Evolutionary conservation across 2,797 vertebrate species (phyloP), one percentile per base, ranked within the genome.

Genomic region (Halcyon smyrnensis): DNA sequence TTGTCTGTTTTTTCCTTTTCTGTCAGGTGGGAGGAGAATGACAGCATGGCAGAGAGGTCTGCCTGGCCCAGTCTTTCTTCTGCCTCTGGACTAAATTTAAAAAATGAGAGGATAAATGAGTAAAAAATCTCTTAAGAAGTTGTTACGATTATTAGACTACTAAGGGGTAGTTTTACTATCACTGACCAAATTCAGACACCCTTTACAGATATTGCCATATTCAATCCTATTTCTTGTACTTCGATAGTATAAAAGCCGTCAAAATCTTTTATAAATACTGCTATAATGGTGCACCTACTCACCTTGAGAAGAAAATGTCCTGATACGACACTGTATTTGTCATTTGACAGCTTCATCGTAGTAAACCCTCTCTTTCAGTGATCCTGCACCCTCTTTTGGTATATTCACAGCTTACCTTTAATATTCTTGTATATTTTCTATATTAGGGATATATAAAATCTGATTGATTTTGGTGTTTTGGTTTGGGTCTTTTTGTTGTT

Each of bases 31-130:
- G 17, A 62, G 30, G 67, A 70, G 34, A 83, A 69, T 54, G 51
- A 45, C 6, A 71, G 4, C 12, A 27, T 18, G 21, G 88, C 53
- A 46, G 32, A 60, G 39, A 71, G 6, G 9, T 69, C 62, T 89
- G 15, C n/a, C 60, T 87, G 45, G 18, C 65, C 76, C 45, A 59
- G 20, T 27, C 32, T 37, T 93, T 34, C 37, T 69, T 91, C 86
- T 71, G 3, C 18, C 54, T 94, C 65, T 18, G 5, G 37, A 7
- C 69, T 92, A 62, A 84, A 83, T 2, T 75, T 69, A 36, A 65
- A 75, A 90, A 95, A 82, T 13, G 77, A 71, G 67, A 79, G 9
- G n/a, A 79, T 70, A 84, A 60, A 56, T 70, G 51, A 90, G n/a
- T 34, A 75, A 56, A 68, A 84, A 50, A 64, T 48, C 28, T 84